Base-by-base conservation (phyloP, 2,797 vertebrate genomes). In the Nothura maculosa region DNA sequence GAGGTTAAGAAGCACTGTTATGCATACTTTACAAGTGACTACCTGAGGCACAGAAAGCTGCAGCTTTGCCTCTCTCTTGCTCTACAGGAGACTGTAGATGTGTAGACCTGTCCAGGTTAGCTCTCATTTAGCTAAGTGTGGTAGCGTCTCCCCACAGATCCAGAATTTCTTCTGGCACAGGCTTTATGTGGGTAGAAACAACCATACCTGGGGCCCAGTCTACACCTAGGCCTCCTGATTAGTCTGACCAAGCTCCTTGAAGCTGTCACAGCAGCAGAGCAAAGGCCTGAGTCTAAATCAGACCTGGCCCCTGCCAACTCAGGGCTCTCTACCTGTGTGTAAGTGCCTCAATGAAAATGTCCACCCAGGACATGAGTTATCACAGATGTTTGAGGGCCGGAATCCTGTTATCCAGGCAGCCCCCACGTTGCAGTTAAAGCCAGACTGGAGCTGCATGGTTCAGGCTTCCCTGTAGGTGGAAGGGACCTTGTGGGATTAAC, bases 401-500 rank as follows among this genome's bases (percentile, higher is more conserved):
- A 73, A 28, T 55, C 36, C 34, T 1, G 1, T 54, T 58, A 79
- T 69, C n/a, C 12, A 48, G 38, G 43, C 43, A 34, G 72, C 22
- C 52, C 9, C 43, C 32, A 25, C 64, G 45, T 81, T 54, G 43
- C 30, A 27, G 6, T 68, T 70, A 66, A 74, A 89, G 72, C 38
- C 70, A 80, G 36, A 74, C 24, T 69, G 50, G 61, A 91, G 17
- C 52, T 58, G 3, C 1, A 0, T 74, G 20, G 16, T 77, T 80
- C 73, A 42, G 68, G n/a, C 55, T 16, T 91, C 86, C 54, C 72
- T 80, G 52, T 81, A 45, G 43, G 52, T 81, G 82, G 68, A 90
- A 95, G 76, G 32, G 69, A 81, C 28, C 6, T 68, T 74, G 45
- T 74, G 70, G 83, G 94, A 72, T 57, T 64, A 84, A 72, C 94